phyloP scores from a whole-genome alignment of 2,888 invertebrate genomes.

The Dryobota labecula region DNA sequence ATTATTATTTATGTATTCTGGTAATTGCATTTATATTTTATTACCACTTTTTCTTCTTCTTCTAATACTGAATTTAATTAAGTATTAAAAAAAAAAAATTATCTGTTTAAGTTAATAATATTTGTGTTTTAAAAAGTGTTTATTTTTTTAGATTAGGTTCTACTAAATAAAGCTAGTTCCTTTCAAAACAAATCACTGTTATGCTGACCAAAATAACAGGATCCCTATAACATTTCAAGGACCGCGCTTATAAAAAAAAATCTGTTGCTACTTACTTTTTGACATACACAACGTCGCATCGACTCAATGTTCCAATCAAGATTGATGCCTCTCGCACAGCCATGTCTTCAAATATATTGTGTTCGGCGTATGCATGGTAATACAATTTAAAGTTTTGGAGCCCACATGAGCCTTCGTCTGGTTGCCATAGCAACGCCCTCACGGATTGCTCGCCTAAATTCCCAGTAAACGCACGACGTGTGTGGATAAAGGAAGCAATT shows the following conservation, averaged over 20 bases:
- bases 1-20: too few relatives aligned
- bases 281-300: neutral
- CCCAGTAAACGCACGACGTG: slow-evolving; percentile 85
- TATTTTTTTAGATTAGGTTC: too few relatives aligned
- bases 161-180: too few relatives aligned
- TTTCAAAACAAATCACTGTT: too few relatives aligned
- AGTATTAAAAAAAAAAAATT: too few relatives aligned
- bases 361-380: slow-evolving; percentile 82
- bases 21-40: too few relatives aligned
- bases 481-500: slow-evolving; percentile 87
- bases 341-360: slow-evolving; percentile 79
- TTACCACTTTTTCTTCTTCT: too few relatives aligned
- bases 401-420: slow-evolving; percentile 87
- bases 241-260: neutral
- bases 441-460: slow-evolving; percentile 81
- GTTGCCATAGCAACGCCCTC: slow-evolving; percentile 88
- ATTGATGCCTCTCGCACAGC: slow-evolving; percentile 74
- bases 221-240: neutral
- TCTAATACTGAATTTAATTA: too few relatives aligned
- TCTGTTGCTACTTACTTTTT: neutral
- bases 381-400: slow-evolving; percentile 89
- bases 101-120: too few relatives aligned
- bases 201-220: neutral
- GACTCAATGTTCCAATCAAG: slow-evolving; percentile 60
- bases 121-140: too few relatives aligned